Conservation (phyloP, 2,888 invertebrate genomes). For the Ferdinandea cuprea region DNA sequence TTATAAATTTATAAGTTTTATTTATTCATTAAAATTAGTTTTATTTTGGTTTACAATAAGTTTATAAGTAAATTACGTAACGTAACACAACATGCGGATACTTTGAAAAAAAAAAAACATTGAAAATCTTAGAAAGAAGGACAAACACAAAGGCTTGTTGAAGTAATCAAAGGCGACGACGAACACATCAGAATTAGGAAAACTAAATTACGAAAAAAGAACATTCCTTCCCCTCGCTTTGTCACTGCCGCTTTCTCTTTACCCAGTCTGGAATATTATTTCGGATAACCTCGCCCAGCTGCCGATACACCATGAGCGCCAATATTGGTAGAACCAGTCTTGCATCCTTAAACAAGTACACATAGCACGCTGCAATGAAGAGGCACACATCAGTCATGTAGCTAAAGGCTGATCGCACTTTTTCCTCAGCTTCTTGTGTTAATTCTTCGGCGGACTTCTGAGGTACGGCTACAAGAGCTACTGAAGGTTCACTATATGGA, state of each 20-base stretch:
- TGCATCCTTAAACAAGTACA: conserved; percentile 92
- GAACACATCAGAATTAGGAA: neutral
- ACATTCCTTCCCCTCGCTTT: neutral
- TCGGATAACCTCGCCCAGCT: conserved; percentile 87
- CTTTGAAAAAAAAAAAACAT: conserved; percentile 12
- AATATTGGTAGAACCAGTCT: conserved; percentile 91
- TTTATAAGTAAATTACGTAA: conserved; percentile 47
- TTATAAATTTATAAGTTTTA: conserved; percentile 65
- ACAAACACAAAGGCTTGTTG: conserved; percentile 42
- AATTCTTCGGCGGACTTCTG: conserved; percentile 83
- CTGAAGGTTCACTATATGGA: conserved; percentile 34
- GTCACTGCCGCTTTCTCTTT: conserved; percentile 78
- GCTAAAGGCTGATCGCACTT: conserved; percentile 88
- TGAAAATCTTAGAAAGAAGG: conserved; percentile 11
- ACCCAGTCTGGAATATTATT: conserved; percentile 86
- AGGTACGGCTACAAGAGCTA: conserved; percentile 42
- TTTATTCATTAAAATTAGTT: conserved; percentile 63
- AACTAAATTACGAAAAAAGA: neutral
- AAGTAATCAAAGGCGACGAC: conserved; percentile 10
- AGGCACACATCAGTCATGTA: conserved; percentile 90
- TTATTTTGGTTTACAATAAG: conserved; percentile 45
- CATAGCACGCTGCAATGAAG: conserved; percentile 90
- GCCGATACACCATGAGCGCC: conserved; percentile 89
- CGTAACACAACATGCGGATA: conserved; percentile 44
- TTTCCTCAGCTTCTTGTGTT: conserved; percentile 86